A percentile compares a stretch with the other conserved stretches of the same genome.
These are phyloP conservation scores for Lasiurus borealis DNA, from an alignment of 2,113 vertebrate genomes.

Conservation along the genomic window DNA sequence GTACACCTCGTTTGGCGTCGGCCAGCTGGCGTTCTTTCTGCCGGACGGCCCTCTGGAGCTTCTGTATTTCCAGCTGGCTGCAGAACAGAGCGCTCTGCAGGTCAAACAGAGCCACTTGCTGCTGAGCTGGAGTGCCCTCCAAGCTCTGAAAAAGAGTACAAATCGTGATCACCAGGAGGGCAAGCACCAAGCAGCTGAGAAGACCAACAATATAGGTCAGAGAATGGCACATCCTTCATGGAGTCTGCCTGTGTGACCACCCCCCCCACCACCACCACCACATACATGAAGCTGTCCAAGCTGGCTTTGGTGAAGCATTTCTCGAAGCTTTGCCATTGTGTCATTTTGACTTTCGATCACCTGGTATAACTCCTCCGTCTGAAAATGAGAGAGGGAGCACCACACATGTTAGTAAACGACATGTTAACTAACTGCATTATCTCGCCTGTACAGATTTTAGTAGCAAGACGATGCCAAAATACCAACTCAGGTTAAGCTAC, in stretches of 20 bases:
- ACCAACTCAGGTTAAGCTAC: background rate
- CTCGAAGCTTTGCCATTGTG: conserved; percentile 91
- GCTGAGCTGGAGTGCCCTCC: conserved; percentile 78
- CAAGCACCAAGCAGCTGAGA: background rate
- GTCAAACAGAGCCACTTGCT: conserved; percentile 88
- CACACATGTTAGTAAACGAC: background rate
- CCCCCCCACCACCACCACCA: too few species aligned
- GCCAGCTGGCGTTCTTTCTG: conserved; percentile 89
- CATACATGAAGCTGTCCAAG: conserved; percentile 89
- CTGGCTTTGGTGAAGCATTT: conserved; percentile 90
- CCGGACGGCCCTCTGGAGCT: conserved; percentile 85
- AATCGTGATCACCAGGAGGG: background rate
- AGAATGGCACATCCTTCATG: background rate
- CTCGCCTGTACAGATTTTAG: background rate
- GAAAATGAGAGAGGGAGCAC: background rate
- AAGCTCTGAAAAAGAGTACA: conserved; percentile 75
- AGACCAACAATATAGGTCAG: background rate
- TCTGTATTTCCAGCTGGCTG: conserved; percentile 93
- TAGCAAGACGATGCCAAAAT: background rate
- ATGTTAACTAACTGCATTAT: background rate
- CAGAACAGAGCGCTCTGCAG: conserved; percentile 92
- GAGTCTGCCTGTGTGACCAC: accelerated
- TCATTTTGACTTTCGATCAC: conserved; percentile 93
- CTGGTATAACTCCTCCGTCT: conserved; percentile 92
- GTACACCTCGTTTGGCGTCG: conserved; percentile 86